Conservation (phyloP, 2,797 vertebrate species). For the Todus mexicanus region DNA sequence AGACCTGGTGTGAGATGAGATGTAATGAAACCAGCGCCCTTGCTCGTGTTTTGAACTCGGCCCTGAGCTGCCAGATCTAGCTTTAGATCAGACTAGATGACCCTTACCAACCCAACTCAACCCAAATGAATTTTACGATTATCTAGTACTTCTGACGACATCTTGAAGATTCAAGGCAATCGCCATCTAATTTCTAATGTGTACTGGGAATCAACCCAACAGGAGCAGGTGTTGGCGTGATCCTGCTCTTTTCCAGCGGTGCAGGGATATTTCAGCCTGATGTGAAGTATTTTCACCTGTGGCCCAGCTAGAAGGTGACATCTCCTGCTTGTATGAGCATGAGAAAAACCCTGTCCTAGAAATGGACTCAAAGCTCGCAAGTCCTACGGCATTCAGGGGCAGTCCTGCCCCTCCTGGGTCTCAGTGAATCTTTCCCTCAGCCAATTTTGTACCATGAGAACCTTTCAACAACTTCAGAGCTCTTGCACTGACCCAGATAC, state of each 20-base stretch:
- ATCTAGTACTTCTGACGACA: not conserved
- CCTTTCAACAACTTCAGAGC: not conserved
- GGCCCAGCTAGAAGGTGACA: not conserved
- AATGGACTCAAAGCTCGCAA: not conserved
- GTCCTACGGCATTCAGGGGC: not conserved
- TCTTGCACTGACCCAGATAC: not conserved
- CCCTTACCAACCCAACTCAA: not conserved
- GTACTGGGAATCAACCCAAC: not conserved
- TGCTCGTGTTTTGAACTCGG: not conserved
- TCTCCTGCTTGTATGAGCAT: not conserved
- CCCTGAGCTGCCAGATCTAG: not conserved
- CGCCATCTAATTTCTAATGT: not conserved
- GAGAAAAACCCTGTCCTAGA: not conserved
- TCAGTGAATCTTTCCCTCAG: not conserved
- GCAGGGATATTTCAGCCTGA: not conserved
- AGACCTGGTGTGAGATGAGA: fast-evolving
- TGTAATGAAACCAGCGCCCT: not conserved
- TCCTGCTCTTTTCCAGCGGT: not conserved
- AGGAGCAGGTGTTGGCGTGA: not conserved
- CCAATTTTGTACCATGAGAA: not conserved
- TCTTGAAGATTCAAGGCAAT: not conserved
- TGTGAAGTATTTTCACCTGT: not conserved
- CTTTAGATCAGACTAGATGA: not conserved
- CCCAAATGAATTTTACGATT: not conserved
- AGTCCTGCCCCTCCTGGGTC: not conserved